Evolutionary conservation across 2,113 vertebrate genomes (phyloP).

Genomic region (Lepisosteus oculatus): DNA sequence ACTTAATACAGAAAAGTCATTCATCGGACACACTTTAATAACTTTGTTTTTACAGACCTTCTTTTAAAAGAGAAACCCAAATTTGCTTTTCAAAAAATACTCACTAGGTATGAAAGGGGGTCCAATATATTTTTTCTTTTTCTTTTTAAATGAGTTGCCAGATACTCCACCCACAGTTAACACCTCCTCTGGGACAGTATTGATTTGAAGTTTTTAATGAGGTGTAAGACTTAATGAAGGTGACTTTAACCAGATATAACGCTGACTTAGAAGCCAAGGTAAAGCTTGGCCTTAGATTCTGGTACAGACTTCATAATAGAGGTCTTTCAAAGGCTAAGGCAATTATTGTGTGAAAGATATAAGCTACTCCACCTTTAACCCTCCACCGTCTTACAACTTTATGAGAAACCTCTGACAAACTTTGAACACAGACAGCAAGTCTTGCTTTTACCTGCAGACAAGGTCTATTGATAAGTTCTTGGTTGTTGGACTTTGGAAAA

Average conservation of each 20-base stretch:
- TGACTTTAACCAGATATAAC: constrained; percentile 15
- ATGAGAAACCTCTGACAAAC: background rate
- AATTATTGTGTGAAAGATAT: constrained; percentile 2
- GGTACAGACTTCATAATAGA: background rate
- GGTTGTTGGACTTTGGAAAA: background rate
- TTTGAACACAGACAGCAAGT: background rate
- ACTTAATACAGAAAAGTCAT: constrained; percentile 38
- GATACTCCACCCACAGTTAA: constrained; percentile 13
- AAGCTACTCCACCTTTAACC: background rate
- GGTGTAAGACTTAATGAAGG: constrained; percentile 16
- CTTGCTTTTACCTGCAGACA: background rate
- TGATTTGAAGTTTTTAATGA: constrained; percentile 20
- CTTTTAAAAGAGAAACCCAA: constrained; percentile 36
- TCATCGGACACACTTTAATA: constrained; percentile 30
- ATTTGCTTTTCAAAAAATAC: constrained; percentile 36
- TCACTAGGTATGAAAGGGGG: constrained; percentile 31
- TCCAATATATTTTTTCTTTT: constrained; percentile 29
- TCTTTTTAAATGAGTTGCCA: constrained; percentile 23
- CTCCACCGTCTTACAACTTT: background rate
- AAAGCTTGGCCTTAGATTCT: background rate
- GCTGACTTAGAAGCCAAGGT: background rate
- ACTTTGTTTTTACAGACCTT: constrained; percentile 32
- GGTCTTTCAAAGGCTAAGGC: constrained; percentile 16
- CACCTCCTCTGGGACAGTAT: background rate
- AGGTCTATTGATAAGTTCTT: too few relatives aligned